phyloP scores from a whole-genome alignment of 2,888 invertebrate species.

The Hirtodrosophila histrioides region DNA sequence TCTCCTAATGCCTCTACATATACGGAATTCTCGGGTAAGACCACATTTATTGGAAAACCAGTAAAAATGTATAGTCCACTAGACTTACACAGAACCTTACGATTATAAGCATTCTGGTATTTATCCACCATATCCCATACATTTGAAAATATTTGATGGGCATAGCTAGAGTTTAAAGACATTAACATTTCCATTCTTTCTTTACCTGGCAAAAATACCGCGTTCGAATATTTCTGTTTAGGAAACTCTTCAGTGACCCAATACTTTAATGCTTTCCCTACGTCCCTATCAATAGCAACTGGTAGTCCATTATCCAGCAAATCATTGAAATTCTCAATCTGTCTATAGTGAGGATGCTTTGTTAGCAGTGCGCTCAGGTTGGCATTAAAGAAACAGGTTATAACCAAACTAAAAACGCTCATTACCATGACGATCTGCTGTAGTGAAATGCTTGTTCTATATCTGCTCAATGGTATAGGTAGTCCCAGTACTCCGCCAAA shows the following conservation, averaged over 20 bases:
- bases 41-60: background rate
- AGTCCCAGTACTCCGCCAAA: conserved; percentile 32
- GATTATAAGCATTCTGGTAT: background rate
- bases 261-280: background rate
- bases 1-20: conserved; percentile 1
- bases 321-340: conserved; percentile 22
- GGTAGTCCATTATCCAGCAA: conserved; percentile 18
- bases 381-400: conserved; percentile 42
- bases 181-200: no score
- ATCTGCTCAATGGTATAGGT: conserved; percentile 8
- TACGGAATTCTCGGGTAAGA: background rate
- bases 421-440: conserved; percentile 37
- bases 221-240: background rate
- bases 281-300: background rate
- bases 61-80: background rate
- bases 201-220: no score
- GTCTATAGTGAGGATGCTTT: conserved; percentile 6
- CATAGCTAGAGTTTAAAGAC: conserved; percentile 1
- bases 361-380: conserved; percentile 47
- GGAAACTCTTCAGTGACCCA: background rate
- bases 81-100: background rate
- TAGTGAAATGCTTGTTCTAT: conserved; percentile 18
- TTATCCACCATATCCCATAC: background rate
- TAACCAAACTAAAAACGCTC: conserved; percentile 37
- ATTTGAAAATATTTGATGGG: background rate